Evolutionary conservation across 2,113 vertebrate genomes (phyloP).

Genomic region (Eudyptes chrysolophus): DNA sequence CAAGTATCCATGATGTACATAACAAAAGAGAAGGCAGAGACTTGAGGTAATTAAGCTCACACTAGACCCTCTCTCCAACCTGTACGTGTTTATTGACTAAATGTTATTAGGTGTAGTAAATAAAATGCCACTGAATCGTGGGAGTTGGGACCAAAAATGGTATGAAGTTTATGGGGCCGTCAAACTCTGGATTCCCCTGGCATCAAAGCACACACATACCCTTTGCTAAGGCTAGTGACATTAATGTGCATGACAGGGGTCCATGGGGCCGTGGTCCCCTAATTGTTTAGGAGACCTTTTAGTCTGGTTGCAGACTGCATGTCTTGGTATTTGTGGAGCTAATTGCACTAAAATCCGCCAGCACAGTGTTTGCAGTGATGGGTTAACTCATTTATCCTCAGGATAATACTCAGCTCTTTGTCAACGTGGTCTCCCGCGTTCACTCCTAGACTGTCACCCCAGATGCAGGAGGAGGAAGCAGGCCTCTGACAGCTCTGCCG

Average conservation of each 20-base stretch:
- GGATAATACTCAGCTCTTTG: conserved; percentile 63
- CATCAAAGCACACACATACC: conserved; percentile 75
- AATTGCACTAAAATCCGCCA: conserved; percentile 70
- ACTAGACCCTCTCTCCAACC: conserved; percentile 48
- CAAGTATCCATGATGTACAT: conserved; percentile 73
- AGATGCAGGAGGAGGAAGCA: neutral
- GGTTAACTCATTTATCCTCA: conserved; percentile 64
- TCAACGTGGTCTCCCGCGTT: conserved; percentile 6
- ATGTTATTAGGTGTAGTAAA: conserved; percentile 68
- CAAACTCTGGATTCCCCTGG: conserved; percentile 55
- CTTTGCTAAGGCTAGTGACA: conserved; percentile 73
- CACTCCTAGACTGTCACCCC: neutral
- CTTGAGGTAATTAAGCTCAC: conserved; percentile 73
- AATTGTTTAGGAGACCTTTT: conserved; percentile 81
- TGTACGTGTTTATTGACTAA: conserved; percentile 71
- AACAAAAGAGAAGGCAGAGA: conserved; percentile 69
- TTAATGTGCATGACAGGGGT: conserved; percentile 80
- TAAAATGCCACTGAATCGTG: conserved; percentile 68
- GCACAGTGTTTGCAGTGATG: conserved; percentile 47
- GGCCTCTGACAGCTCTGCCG: neutral
- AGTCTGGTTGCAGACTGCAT: conserved; percentile 75
- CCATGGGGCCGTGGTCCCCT: conserved; percentile 70
- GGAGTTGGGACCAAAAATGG: conserved; percentile 16
- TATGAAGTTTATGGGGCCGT: conserved; percentile 48
- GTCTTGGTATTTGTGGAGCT: conserved; percentile 80